A percentile compares a stretch with the other conserved stretches of the same genome.
Conservation (phyloP, 2,113 vertebrate species). For the Syngnathus typhle region DNA sequence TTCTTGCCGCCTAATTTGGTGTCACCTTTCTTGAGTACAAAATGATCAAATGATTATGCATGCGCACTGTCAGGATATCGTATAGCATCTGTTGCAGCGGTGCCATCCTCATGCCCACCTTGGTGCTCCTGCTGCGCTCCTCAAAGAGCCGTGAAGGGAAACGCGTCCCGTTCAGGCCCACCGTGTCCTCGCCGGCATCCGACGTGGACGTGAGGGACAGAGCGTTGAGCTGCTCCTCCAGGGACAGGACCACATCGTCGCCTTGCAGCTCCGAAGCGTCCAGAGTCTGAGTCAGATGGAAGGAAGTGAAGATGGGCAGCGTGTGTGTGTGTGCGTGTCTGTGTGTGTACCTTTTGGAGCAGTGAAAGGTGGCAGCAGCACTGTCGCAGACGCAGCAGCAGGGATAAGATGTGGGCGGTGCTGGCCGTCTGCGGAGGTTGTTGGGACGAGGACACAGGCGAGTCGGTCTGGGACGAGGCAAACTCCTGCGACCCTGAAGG, state of each 20-base stretch:
- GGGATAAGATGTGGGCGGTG: conserved; percentile 82
- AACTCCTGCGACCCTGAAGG: conserved; percentile 78
- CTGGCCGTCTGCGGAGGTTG: conserved; percentile 70
- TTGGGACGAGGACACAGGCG: conserved; percentile 33
- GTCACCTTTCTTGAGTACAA: not conserved
- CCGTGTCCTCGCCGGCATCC: conserved; percentile 57
- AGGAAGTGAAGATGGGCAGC: not conserved
- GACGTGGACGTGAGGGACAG: conserved; percentile 77
- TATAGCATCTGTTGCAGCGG: not conserved
- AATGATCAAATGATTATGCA: not conserved
- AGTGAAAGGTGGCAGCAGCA: conserved; percentile 93
- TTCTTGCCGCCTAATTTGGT: no score
- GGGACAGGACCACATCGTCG: conserved; percentile 79
- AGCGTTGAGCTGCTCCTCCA: conserved; percentile 87
- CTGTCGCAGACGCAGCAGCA: conserved; percentile 88
- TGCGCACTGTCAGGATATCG: not conserved
- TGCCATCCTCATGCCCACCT: conserved; percentile 55
- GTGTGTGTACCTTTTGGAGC: conserved; percentile 76
- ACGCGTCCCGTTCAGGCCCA: conserved; percentile 78
- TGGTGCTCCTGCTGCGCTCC: conserved; percentile 76
- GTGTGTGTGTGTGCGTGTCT: not conserved
- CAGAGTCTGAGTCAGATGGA: conserved; percentile 66
- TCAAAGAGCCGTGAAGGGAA: conserved; percentile 80
- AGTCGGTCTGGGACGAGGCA: conserved; percentile 56
- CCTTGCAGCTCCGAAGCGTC: conserved; percentile 77